A percentile compares a stretch with the other conserved stretches of the same genome.
These are phyloP conservation scores for Kryptolebias marmoratus DNA, from an alignment of 2,113 vertebrate species.

Conservation along the genomic window DNA sequence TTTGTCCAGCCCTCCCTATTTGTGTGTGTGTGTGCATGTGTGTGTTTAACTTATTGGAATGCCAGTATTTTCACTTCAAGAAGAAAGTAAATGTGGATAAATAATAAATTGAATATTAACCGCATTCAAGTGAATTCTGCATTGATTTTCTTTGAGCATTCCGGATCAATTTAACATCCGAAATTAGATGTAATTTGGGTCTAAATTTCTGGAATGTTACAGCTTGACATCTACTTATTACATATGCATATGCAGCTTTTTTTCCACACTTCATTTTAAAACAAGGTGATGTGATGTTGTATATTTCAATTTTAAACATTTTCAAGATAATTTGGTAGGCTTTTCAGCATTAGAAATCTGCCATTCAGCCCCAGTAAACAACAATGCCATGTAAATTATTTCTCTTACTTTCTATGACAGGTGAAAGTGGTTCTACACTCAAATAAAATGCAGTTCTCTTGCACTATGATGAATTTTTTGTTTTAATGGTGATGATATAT, in stretches of 20 bases:
- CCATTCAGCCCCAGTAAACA: background rate
- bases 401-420: background rate
- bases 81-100: constrained; percentile 10
- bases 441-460: background rate
- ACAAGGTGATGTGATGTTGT: no score
- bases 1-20: constrained; percentile 23
- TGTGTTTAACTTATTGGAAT: constrained; percentile 33
- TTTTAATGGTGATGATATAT: constrained; percentile 21
- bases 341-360: background rate
- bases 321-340: background rate
- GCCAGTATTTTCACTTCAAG: constrained; percentile 26
- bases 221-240: no score
- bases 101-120: background rate
- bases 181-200: background rate
- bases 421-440: constrained; percentile 5
- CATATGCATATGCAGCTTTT: no score
- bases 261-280: no score
- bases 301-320: no score
- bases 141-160: constrained; percentile 9
- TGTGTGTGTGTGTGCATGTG: background rate
- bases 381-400: background rate
- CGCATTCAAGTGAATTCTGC: background rate
- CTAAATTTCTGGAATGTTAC: no score
- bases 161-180: background rate
- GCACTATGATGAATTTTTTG: constrained; percentile 17